Base-by-base conservation (phyloP, 92 coral and sea anemone species). In the Epizoanthus stellaris region DNA sequence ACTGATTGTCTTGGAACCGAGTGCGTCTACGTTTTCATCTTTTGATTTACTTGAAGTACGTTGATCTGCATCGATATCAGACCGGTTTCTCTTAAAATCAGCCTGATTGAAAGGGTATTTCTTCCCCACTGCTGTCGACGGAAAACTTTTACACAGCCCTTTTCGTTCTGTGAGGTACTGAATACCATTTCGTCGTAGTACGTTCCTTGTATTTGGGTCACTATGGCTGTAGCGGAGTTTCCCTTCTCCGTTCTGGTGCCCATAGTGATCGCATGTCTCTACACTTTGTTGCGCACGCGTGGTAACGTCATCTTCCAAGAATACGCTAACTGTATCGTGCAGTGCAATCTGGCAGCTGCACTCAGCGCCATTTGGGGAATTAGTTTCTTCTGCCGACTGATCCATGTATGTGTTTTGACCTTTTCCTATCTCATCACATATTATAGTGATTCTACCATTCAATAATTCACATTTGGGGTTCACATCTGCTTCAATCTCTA, bases 101-200 rank as follows among this genome's bases (percentile, higher is more conserved):
- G 14, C 57, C 3, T 72, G 19, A 47, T n/a, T 4, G 23, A 43
- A 47, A 10, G 15, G 13, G 1, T 1, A 7, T 45, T 19, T n/a
- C 6, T 49, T 25, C 4, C 12, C 59, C 4, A 30, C n/a, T 45
- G 56, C 20, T 17, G 16, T 10, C 45, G 54, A 72, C 9, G 77
- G 77, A 20, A 72, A 72, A 9, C 58, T 72, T 14, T 43, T 43
- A 15, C 77, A 45, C 7, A 42, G 77, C 14, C 42, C 59, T 72
- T 21, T 72, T 25, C 77, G 58, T 19, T 3, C 15, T 16, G 15
- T 47, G 49, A n/a, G 6, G 36, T 45, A 19, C 11, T 68, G 73
- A 68, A 13, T 11, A 14, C 77, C 60, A 47, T 11, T 30, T 47
- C 12, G 30, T 3, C 77, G 4, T 72, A 12, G 77, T 19, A 4